Evolutionary conservation across 2,888 invertebrate species (phyloP), one percentile per base, ranked within the genome.

Genomic region (Tuta absoluta): DNA sequence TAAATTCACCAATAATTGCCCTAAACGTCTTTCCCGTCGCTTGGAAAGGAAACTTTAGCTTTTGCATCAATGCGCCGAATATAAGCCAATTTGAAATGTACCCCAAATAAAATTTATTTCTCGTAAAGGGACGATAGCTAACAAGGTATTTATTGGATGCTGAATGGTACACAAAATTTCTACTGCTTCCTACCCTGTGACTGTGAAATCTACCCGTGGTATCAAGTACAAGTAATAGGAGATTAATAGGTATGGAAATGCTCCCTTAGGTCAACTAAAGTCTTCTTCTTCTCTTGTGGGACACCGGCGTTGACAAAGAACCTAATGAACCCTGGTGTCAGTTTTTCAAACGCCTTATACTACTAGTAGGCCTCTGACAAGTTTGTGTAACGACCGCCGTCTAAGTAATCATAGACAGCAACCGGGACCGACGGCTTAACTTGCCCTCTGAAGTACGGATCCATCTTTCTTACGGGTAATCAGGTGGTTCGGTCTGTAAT

Each of bases 91-190:
- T 68, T 65, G 66, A 67, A 65, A 66, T 64, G 66, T 66, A 66
- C 57, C 64, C 60, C 49, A 51, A 45, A 69, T 66, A 66, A 67
- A 69, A 68, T 69, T 64, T 63, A 66, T 66, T 64, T 63, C 65
- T 64, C 24, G 33, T 21, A 17, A 63, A 28, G 63, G 62, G 23
- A 23, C 63, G 62, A 69, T 66, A 63, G 68, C 70, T 74, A 78
- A 76, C 80, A 77, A 78, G 76, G 76, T 75, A 81, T 80, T 81
- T 81, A 82, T 82, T 81, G 79, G 75, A 75, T 73, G 71, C 76
- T 69, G 77, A 77, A 79, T 80, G 73, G 72, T 73, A 78, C 75
- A 77, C 75, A 77, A 73, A 75, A 78, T 78, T 78, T 79, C 74
- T 75, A 71, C 72, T 74, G 75, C 74, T 80, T 75, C 23, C 23